Conservation (phyloP, 2,888 invertebrate genomes). For the Coenonympha glycerion region DNA sequence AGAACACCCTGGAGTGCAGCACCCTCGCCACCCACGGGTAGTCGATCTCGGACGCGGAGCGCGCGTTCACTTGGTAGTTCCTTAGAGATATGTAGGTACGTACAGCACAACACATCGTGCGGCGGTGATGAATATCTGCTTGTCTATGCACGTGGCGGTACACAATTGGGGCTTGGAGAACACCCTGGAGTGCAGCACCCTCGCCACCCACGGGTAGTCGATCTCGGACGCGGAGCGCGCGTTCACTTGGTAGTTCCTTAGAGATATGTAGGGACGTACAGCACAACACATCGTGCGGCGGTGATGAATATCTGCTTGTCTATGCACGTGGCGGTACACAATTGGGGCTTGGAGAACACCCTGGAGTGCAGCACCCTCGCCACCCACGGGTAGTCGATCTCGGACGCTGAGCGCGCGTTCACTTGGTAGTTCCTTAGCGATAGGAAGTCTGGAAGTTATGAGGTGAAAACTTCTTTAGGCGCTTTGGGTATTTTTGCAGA, state of each 20-base stretch:
- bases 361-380: conserved; percentile 50
- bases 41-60: conserved; percentile 22
- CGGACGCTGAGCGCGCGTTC: conserved; percentile 29
- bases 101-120: background rate
- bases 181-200: too few relatives aligned
- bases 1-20: conserved; percentile 38
- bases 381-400: conserved; percentile 45
- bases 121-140: too few relatives aligned
- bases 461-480: too few relatives aligned
- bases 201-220: too few relatives aligned
- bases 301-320: conserved; percentile 49
- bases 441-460: conserved; percentile 45
- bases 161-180: too few relatives aligned
- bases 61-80: conserved; percentile 41
- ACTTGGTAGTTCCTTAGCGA: conserved; percentile 40
- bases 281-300: conserved; percentile 45
- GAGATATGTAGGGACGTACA: conserved; percentile 33
- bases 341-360: conserved; percentile 30
- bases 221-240: too few relatives aligned
- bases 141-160: too few relatives aligned
- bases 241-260: conserved; percentile 45
- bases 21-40: conserved; percentile 55
- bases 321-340: conserved; percentile 52
- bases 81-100: conserved; percentile 31
- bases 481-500: too few relatives aligned